Conservation (phyloP, 2,888 invertebrate genomes). For the Scrobipalpa atriplicella region DNA sequence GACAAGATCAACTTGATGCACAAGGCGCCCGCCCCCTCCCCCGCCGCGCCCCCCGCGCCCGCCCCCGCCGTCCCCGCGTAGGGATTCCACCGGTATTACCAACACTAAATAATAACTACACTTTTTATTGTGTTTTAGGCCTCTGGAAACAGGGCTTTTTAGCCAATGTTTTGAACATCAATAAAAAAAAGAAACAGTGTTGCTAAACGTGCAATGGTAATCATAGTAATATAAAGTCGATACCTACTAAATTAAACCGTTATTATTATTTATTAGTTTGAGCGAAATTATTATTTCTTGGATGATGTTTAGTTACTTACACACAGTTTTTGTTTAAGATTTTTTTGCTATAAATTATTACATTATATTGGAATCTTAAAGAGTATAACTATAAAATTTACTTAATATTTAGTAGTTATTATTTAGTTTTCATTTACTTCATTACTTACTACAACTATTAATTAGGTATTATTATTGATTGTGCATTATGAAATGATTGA, state of each 20-base stretch:
- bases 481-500: conserved; percentile 41
- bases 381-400: neutral
- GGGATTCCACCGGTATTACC: neutral
- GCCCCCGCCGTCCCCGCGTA: conserved; percentile 55
- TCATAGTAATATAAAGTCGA: too few species aligned
- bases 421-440: conserved; percentile 12
- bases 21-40: conserved; percentile 84
- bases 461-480: conserved; percentile 20
- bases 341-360: too few species aligned
- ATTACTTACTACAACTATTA: conserved; percentile 8
- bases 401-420: conserved; percentile 14
- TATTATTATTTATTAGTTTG: too few species aligned
- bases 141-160: too few species aligned
- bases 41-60: conserved; percentile 48
- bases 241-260: too few species aligned
- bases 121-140: neutral
- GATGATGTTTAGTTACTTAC: too few species aligned
- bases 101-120: conserved; percentile 13
- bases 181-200: too few species aligned
- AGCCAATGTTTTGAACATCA: too few species aligned
- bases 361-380: too few species aligned
- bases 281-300: too few species aligned
- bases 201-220: too few species aligned
- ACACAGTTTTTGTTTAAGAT: too few species aligned
- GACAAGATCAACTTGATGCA: conserved; percentile 98